Evolutionary conservation across 2,888 invertebrate genomes (phyloP).

Genomic region (Isotomurus palustris): DNA sequence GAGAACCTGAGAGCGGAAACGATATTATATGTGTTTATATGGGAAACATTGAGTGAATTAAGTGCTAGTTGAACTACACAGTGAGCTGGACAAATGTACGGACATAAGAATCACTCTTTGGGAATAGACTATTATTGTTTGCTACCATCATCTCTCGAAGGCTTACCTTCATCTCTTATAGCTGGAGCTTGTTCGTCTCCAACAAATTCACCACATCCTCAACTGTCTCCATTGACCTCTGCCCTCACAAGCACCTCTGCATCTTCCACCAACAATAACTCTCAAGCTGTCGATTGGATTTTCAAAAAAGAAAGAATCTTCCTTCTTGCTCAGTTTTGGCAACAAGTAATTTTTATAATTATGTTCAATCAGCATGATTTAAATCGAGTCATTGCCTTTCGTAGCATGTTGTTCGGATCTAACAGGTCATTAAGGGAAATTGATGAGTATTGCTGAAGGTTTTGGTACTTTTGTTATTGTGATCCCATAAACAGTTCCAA

Average conservation of each 20-base stretch:
- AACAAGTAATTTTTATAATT: conserved; percentile 79
- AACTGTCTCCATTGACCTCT: conserved; percentile 38
- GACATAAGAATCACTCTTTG: conserved; percentile 45
- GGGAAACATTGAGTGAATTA: too few species aligned
- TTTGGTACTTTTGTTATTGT: too few species aligned
- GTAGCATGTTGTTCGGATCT: too few species aligned
- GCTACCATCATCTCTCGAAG: conserved; percentile 40
- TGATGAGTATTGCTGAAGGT: too few species aligned
- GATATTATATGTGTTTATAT: too few species aligned
- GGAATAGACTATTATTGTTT: conserved; percentile 43
- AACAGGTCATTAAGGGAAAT: too few species aligned
- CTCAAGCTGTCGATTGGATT: conserved; percentile 80
- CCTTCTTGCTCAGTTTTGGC: conserved; percentile 91
- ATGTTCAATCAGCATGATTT: conserved; percentile 2
- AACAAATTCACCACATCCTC: conserved; percentile 30
- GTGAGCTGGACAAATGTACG: conserved; percentile 36
- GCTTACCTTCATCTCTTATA: conserved; percentile 38
- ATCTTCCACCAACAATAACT: conserved; percentile 13
- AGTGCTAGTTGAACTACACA: too few species aligned
- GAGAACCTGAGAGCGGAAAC: too few species aligned
- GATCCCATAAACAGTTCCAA: too few species aligned
- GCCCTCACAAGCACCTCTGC: conserved; percentile 27
- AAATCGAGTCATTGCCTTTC: too few species aligned
- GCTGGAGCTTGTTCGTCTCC: conserved; percentile 39
- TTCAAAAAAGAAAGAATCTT: conserved; percentile 93